Percentiles rank a stretch among this genome's conserved stretches.
These are phyloP conservation scores for Lepidocyrtinus sp. DNA, from an alignment of 2,888 invertebrate species.

Conservation along the genomic window DNA sequence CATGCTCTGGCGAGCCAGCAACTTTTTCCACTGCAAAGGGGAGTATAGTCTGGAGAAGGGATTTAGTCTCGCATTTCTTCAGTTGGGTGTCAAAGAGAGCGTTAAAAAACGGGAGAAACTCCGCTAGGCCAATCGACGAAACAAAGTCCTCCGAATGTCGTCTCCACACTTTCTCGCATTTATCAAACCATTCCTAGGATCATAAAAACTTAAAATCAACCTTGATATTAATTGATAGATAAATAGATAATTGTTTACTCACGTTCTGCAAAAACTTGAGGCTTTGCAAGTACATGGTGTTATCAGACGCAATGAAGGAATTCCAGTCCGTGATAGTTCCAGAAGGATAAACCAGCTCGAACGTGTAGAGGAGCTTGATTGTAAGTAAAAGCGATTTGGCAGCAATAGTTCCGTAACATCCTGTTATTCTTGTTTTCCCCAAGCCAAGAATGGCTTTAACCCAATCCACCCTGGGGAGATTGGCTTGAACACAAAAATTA, in stretches of 20 bases:
- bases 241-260: no score
- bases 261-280: slow-evolving; percentile 64
- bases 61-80: slow-evolving; percentile 37
- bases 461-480: slow-evolving; percentile 61
- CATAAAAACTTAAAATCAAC: not conserved
- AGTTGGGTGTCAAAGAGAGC: slow-evolving; percentile 59
- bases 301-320: slow-evolving; percentile 55
- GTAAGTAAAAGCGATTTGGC: slow-evolving; percentile 55
- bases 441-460: slow-evolving; percentile 58
- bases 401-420: slow-evolving; percentile 39
- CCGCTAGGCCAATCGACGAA: slow-evolving; percentile 30
- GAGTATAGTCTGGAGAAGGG: slow-evolving; percentile 61
- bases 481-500: slow-evolving; percentile 51
- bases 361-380: slow-evolving; percentile 66
- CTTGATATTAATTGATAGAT: slow-evolving; percentile 5
- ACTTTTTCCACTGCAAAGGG: slow-evolving; percentile 64
- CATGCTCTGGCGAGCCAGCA: slow-evolving; percentile 1
- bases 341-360: slow-evolving; percentile 61
- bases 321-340: slow-evolving; percentile 65
- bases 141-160: slow-evolving; percentile 68
- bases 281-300: slow-evolving; percentile 65
- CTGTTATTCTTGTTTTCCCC: slow-evolving; percentile 53
- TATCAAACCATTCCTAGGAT: slow-evolving; percentile 51
- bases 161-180: slow-evolving; percentile 66
- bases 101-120: slow-evolving; percentile 61